These are phyloP conservation scores for Oceanodroma leucorhoa DNA, from an alignment of 2,797 vertebrate genomes.

Conservation along the genomic window DNA sequence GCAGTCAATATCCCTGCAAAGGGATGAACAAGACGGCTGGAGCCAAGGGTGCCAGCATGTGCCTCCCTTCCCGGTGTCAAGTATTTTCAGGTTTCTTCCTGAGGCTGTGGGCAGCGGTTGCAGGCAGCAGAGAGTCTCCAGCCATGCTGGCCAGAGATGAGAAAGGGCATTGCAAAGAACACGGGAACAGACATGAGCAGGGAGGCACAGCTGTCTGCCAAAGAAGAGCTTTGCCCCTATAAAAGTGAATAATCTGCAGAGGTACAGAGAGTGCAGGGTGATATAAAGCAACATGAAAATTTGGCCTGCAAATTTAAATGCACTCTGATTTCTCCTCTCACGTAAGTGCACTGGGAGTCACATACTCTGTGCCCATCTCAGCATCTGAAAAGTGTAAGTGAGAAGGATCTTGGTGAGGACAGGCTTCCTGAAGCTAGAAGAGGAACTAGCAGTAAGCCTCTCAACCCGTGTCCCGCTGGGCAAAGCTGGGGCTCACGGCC, in stretches of 20 bases:
- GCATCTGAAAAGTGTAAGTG: neutral
- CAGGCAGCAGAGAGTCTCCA: neutral
- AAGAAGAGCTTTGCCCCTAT: neutral
- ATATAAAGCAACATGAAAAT: neutral
- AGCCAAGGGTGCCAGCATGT: neutral
- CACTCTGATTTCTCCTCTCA: neutral
- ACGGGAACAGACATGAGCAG: accelerated
- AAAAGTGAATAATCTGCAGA: neutral
- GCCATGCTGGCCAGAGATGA: neutral
- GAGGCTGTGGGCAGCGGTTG: neutral
- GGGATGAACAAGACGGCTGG: neutral
- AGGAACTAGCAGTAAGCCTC: neutral
- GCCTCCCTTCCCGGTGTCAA: neutral
- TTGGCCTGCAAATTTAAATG: neutral
- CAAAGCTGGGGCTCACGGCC: neutral
- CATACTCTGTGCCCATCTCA: neutral
- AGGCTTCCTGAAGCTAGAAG: neutral
- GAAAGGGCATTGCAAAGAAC: neutral
- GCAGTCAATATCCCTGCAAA: neutral
- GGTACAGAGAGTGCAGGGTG: neutral
- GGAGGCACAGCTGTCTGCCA: neutral
- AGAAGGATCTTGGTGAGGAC: neutral
- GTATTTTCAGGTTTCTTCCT: neutral
- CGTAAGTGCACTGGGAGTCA: accelerated
- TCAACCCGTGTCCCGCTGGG: neutral